Evolutionary conservation across 1,140 invertebrate species (phyloP).

Genomic region (Pantala flavescens): DNA sequence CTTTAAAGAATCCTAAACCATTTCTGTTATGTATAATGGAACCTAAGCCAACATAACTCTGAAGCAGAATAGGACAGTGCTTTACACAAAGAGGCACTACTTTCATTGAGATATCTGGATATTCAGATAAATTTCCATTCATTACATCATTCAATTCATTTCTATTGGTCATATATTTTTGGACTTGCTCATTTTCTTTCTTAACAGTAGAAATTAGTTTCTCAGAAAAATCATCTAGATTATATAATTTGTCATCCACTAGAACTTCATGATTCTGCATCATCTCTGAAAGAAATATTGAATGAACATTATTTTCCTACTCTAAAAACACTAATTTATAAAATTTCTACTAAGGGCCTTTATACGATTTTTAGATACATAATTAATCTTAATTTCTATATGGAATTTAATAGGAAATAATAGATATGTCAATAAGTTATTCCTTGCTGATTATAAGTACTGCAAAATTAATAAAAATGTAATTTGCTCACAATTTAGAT

Average conservation of each 20-base stretch:
- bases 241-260: slow-evolving; percentile 36
- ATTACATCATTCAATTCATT: not conserved
- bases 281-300: too few species aligned
- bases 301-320: too few species aligned
- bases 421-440: too few species aligned
- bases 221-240: slow-evolving; percentile 46
- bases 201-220: slow-evolving; percentile 39
- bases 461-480: too few species aligned
- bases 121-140: not conserved
- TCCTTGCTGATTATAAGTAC: too few species aligned
- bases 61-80: slow-evolving; percentile 60
- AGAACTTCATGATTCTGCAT: not conserved
- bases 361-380: too few species aligned
- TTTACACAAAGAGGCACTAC: slow-evolving; percentile 41
- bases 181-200: slow-evolving; percentile 25
- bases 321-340: too few species aligned
- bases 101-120: slow-evolving; percentile 22
- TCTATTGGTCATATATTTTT: not conserved
- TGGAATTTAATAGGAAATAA: too few species aligned
- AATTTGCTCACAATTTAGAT: too few species aligned
- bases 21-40: slow-evolving; percentile 76
- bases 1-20: slow-evolving; percentile 72
- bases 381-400: too few species aligned
- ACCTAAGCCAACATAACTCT: slow-evolving; percentile 66
- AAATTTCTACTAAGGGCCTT: too few species aligned